Base-by-base conservation (phyloP, 2,888 invertebrate genomes). In the Ferrisia virgata region DNA sequence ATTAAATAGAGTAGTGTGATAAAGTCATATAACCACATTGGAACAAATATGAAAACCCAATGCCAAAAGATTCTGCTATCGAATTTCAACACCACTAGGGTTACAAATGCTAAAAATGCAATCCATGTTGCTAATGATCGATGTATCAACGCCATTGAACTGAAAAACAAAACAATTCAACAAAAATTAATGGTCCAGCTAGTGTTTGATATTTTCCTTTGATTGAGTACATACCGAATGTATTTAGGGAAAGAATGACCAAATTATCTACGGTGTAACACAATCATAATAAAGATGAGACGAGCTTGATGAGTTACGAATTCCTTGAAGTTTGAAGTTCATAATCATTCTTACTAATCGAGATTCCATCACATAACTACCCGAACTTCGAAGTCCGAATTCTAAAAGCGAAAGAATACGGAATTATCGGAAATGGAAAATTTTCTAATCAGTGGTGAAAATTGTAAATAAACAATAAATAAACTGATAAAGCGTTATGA, bases 1-100 rank as follows among this genome's bases (percentile, higher is more conserved):
- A 83, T 83, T 28, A 83, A 22, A 13, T 83, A 83, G 8, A 83
- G 25, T 15, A 83, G n/a, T 4, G 83, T 40, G 25, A 83, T 83
- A n/a, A 83, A 76, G 11, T 83, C 83, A 25, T 83, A 76, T 31
- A 83, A 22, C 83, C 83, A 83, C 83, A 83, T 72, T 22, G 83
- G 83, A 18, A 72, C 83, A 3, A 83, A 83, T 15, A 83, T 76
- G 15, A 83, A 43, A 47, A 83, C 76, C 83, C 83, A 83, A 22
- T 43, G 76, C 83, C 83, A 83, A 39, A 25, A 15, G 47, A 83
- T 83, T 47, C 76, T 36, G n/a, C 39, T 69, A 33, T 83, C 83
- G 33, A 83, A 83, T 28, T 47, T 69, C 33, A 83, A n/a, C n/a
- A 83, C 72, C 15, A 83, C 43, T 6, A 83, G 83, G 25, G 72